These are phyloP conservation scores for Aptenodytes patagonicus DNA, from an alignment of 2,113 vertebrate genomes.

Conservation along the genomic window DNA sequence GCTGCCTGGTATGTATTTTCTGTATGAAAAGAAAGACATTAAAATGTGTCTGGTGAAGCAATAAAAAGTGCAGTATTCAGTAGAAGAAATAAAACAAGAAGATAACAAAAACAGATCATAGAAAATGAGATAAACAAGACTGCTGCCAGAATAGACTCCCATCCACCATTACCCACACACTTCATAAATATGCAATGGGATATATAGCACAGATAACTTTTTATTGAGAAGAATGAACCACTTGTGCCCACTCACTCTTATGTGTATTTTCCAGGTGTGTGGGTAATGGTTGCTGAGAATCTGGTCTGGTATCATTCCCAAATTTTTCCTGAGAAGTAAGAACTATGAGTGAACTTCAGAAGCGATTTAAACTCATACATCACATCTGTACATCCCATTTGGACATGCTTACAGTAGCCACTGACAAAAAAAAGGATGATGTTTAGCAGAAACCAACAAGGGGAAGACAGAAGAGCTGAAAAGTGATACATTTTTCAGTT, in stretches of 20 bases:
- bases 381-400: neutral
- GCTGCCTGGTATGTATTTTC: neutral
- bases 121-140: neutral
- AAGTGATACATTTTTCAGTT: neutral
- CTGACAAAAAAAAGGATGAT: neutral
- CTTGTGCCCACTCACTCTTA: neutral
- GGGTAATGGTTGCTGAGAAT: neutral
- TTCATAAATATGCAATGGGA: neutral
- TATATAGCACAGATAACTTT: neutral
- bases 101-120: neutral
- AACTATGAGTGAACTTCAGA: neutral
- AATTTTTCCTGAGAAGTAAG: neutral
- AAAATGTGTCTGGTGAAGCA: neutral
- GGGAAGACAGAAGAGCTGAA: neutral
- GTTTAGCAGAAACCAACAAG: neutral
- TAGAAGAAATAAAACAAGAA: neutral
- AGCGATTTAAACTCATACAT: neutral
- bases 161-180: neutral
- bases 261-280: neutral
- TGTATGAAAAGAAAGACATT: neutral
- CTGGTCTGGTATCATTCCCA: neutral
- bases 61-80: neutral
- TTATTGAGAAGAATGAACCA: neutral
- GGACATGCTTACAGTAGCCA: neutral
- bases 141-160: neutral